Base-by-base conservation (phyloP, 2,888 invertebrate genomes). In the Stenoptilia bipunctidactyla region DNA sequence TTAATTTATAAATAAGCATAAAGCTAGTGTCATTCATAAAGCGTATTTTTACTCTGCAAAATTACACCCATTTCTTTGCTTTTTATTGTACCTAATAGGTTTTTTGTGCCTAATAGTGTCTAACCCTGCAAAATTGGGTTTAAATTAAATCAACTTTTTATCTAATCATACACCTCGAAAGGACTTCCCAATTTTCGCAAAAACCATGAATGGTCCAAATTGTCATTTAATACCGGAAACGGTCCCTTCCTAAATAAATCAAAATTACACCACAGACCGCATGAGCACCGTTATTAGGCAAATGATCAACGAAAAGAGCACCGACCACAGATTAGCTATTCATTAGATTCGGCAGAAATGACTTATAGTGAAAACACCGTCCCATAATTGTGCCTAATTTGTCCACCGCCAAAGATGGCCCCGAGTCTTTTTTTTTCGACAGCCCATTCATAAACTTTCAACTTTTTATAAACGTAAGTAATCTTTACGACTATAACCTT, bases 201-300 rank as follows among this genome's bases (percentile, higher is more conserved):
- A 49, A 64, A 53, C 33, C 43, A 56, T 61, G 58, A 64, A 64
- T 60, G 60, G 48, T 57, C 53, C 10, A 39, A 71, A 65, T 58
- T 55, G 59, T 61, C 68, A 65, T 67, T 77, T 73, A 67, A 56
- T 62, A 65, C 75, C 79, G 82, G 82, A 82, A 79, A 79, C 66
- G 66, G 61, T 55, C 61, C 53, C 55, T 61, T 65, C 58, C 61
- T 59, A 71, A 73, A 79, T 80, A 77, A 79, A 79, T 82, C 77
- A 80, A 79, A 82, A 79, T 80, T 79, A 68, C 70, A 76, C 73
- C 57, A 56, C 54, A 30, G 20, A 8, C 20, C 20, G 45, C 41
- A 49, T 58, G 58, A 58, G 58, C 56, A 52, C 47, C 47, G 54
- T 58, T 57, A 72, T 73, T 74, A 69, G 53, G 48, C 43, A 45